phyloP scores from a whole-genome alignment of 1,140 invertebrate genomes.

The Drosophila leontia region DNA sequence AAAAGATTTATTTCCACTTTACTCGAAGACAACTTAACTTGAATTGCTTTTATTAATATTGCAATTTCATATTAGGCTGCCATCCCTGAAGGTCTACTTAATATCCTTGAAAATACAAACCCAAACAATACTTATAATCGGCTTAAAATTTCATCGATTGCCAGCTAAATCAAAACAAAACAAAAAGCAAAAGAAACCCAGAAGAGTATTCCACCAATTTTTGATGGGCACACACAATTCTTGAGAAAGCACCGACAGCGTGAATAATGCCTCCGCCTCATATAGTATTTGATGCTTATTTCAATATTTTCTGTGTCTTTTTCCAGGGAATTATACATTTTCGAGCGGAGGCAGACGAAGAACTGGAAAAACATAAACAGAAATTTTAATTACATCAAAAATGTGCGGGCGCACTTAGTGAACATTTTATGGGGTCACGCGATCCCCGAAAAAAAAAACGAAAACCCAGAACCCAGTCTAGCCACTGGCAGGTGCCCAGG shows the following conservation, averaged over 20 bases:
- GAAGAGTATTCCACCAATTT: constrained; percentile 7
- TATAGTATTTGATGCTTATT: constrained; percentile 57
- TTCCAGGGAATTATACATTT: constrained; percentile 62
- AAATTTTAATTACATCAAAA: constrained; percentile 81
- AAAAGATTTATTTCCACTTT: neutral
- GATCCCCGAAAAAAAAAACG: constrained; percentile 2
- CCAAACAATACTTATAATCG: neutral
- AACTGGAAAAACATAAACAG: constrained; percentile 70
- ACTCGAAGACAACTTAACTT: neutral
- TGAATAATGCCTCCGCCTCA: constrained; percentile 58
- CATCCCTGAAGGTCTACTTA: neutral
- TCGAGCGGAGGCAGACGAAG: neutral
- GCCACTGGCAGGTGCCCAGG: constrained; percentile 71
- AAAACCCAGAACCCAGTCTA: constrained; percentile 8
- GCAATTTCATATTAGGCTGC: no score
- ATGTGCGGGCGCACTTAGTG: constrained; percentile 80
- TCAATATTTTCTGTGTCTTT: constrained; percentile 67
- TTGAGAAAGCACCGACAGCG: constrained; percentile 62
- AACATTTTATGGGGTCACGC: constrained; percentile 78
- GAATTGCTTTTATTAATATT: neutral
- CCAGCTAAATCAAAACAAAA: constrained; percentile 17
- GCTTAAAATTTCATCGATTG: neutral
- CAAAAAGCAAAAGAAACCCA: neutral
- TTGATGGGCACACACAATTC: constrained; percentile 30
- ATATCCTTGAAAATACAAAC: neutral